phyloP scores from a whole-genome alignment of 2,113 vertebrate genomes.

The Mugil cephalus region DNA sequence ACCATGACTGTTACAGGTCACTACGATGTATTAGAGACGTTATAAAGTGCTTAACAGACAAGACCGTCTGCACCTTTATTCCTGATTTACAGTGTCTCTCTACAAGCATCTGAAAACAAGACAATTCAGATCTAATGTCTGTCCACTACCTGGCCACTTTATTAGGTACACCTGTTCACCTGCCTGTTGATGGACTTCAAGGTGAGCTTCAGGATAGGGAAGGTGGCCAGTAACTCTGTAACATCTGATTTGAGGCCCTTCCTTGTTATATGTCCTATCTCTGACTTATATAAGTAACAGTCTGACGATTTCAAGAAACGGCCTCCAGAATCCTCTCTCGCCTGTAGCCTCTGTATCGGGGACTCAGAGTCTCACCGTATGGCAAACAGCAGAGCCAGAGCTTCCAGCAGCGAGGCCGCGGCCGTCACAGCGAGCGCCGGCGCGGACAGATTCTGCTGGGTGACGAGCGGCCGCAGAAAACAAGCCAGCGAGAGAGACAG shows the following conservation, averaged over 20 bases:
- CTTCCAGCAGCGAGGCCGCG: conserved; percentile 86
- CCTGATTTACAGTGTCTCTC: neutral
- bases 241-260: too few species aligned
- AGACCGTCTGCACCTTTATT: neutral
- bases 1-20: neutral
- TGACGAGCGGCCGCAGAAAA: conserved; percentile 88
- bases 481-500: conserved; percentile 92
- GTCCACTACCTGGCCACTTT: too few species aligned
- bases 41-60: neutral
- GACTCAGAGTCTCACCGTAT: conserved; percentile 93
- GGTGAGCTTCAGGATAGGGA: too few species aligned
- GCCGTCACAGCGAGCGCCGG: conserved; percentile 85
- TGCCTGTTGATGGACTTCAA: too few species aligned
- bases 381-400: conserved; percentile 89
- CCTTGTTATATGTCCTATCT: neutral
- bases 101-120: neutral
- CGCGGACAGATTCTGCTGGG: conserved; percentile 73
- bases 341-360: too few species aligned
- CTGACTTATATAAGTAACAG: neutral
- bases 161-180: too few species aligned
- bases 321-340: too few species aligned
- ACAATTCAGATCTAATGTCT: neutral
- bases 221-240: too few species aligned
- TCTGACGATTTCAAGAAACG: too few species aligned
- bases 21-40: neutral